Percentiles rank a stretch among this genome's conserved stretches.
Evolutionary conservation across 2,113 vertebrate genomes (phyloP).

Genomic region (Caranx ignobilis): DNA sequence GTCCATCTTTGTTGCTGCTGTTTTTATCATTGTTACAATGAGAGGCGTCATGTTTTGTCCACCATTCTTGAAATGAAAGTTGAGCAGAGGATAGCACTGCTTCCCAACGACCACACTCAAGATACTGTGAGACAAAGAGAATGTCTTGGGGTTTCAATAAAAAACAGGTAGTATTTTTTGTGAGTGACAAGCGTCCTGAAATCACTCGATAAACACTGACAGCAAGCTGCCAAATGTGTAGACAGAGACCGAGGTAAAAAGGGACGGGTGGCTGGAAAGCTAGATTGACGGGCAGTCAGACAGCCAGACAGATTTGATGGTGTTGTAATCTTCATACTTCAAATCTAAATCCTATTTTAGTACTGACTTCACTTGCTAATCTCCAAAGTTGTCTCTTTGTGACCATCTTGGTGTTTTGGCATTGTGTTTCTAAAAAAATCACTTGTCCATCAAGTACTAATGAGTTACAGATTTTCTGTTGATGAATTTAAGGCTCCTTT

Average conservation of each 20-base stretch:
- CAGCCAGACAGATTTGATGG: neutral
- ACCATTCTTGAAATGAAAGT: neutral
- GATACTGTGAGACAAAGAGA: neutral
- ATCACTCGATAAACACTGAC: conserved; percentile 24
- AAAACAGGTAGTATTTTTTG: neutral
- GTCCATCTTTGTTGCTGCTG: neutral
- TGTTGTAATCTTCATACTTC: conserved; percentile 1
- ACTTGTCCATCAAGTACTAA: conserved; percentile 7
- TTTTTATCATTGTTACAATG: neutral
- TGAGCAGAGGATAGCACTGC: neutral
- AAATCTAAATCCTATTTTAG: conserved; percentile 23
- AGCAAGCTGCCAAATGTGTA: conserved; percentile 18
- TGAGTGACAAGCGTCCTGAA: conserved; percentile 16
- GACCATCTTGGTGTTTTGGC: neutral
- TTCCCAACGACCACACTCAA: neutral
- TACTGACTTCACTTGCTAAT: neutral
- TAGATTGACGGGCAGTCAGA: conserved; percentile 1
- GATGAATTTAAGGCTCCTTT: too few relatives aligned
- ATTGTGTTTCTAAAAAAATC: neutral
- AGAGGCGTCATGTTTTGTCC: neutral
- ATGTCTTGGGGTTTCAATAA: neutral
- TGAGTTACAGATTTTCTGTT: neutral
- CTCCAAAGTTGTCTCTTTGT: neutral
- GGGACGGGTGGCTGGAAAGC: neutral
- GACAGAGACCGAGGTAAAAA: conserved; percentile 8